Base-by-base conservation (phyloP, 2,797 vertebrate genomes). In the Heliangelus exortis region DNA sequence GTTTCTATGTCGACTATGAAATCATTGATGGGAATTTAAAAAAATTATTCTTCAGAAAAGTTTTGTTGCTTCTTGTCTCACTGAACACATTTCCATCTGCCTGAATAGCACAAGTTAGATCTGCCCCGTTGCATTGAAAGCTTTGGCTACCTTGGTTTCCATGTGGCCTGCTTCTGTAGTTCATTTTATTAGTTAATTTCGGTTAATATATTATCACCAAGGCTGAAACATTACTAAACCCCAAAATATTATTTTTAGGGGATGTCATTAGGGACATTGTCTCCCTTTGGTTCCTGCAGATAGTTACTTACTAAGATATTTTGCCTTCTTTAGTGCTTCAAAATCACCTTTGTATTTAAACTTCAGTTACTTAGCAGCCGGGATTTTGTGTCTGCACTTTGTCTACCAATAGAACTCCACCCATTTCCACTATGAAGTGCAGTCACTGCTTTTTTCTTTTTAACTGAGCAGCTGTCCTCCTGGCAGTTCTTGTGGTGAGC, bases 401-500 rank as follows among this genome's bases (percentile, higher is more conserved):
- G 29, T 89, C 84, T 75, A 1, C 72, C 28, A 34, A 61, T 61
- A 68, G 81, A 82, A 55, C 88, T 76, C 78, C 92, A 94, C 89
- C 92, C 58, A 62, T 80, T 79, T 80, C 59, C 57, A 80, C 34
- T 12, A 7, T 41, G 73, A 83, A 74, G 28, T 41, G 22, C 45
- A 63, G 47, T 68, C 51, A 58, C 53, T 65, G 53, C 45, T 82
- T 87, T 93, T 59, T 84, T 48, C 57, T 65, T 78, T 75, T 75
- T 66, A 84, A n/a, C 43, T 39, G 2, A 39, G 18, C 93, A 95
- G 92, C 92, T 95, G 93, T 92, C 82, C 54, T 94, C 31, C 87
- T 95, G 92, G 82, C 84, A 95, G 65, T 77, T 62, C 48, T 85
- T 55, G n/a, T 33, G 12, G 39, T 72, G 86, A 95, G 85, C 55